Conservation (phyloP, 2,888 invertebrate genomes). For the Branchellion lobata region DNA sequence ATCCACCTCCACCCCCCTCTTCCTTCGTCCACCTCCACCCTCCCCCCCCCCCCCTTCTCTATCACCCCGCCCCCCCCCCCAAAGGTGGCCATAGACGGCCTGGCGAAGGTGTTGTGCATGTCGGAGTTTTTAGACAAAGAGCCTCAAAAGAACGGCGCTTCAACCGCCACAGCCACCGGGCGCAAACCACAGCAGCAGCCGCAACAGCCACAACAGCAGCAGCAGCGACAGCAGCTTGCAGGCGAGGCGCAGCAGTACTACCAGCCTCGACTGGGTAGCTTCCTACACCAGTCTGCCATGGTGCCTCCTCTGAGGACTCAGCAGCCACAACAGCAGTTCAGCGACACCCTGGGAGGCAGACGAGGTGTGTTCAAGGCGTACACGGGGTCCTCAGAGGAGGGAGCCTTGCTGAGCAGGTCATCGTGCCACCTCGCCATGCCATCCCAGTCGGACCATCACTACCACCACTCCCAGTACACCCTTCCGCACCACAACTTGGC, state of each 20-base stretch:
- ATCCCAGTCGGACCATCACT: not conserved
- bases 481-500: slow-evolving; percentile 15
- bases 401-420: not conserved
- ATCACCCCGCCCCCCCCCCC: too few species aligned
- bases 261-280: not conserved
- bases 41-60: too few species aligned
- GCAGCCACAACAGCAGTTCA: not conserved
- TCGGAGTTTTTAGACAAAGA: slow-evolving; percentile 48
- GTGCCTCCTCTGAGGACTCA: slow-evolving; percentile 6
- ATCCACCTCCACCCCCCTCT: too few species aligned
- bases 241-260: not conserved
- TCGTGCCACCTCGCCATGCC: not conserved
- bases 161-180: not conserved
- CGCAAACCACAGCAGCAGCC: not conserved
- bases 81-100: slow-evolving; percentile 59
- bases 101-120: slow-evolving; percentile 60
- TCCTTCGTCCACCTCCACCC: too few species aligned
- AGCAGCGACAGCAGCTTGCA: not conserved
- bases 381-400: not conserved
- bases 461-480: slow-evolving; percentile 1
- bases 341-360: not conserved
- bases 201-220: not conserved
- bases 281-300: slow-evolving; percentile 20
- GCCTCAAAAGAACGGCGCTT: not conserved
- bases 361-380: slow-evolving; percentile 30